Evolutionary conservation across 2,113 vertebrate species (phyloP).

Genomic region (Scolopax mira): DNA sequence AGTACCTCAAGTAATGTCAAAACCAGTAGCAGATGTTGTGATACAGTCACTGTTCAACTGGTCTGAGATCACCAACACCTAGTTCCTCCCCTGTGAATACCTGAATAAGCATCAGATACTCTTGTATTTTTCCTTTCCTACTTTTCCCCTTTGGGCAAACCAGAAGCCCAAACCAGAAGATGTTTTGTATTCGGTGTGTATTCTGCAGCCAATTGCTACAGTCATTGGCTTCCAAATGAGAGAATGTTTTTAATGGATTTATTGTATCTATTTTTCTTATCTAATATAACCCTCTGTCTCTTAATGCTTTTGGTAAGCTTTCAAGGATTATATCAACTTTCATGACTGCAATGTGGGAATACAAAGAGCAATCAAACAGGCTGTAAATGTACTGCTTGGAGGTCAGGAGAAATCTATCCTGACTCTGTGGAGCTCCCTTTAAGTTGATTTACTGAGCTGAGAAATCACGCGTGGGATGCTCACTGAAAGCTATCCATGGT

Average conservation of each 20-base stretch:
- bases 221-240: not conserved
- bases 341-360: not conserved
- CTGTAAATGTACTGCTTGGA: not conserved
- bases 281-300: not conserved
- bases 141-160: not conserved
- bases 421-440: not conserved
- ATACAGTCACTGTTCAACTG: not conserved
- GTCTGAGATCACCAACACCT: not conserved
- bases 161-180: not conserved
- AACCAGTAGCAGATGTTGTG: not conserved
- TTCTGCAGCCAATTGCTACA: not conserved
- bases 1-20: not conserved
- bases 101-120: not conserved
- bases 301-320: slow-evolving; percentile 19
- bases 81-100: not conserved
- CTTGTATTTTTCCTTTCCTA: rapidly evolving
- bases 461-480: not conserved
- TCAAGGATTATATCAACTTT: slow-evolving; percentile 26
- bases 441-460: slow-evolving; percentile 30
- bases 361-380: not conserved
- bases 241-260: slow-evolving; percentile 18
- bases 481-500: not conserved
- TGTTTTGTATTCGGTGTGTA: not conserved
- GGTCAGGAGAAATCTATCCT: not conserved
- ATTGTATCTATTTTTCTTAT: slow-evolving; percentile 14